Percentiles rank a stretch among this genome's conserved stretches.
phyloP scores from a whole-genome alignment of 2,113 vertebrate genomes.

The Lepus timidus region DNA sequence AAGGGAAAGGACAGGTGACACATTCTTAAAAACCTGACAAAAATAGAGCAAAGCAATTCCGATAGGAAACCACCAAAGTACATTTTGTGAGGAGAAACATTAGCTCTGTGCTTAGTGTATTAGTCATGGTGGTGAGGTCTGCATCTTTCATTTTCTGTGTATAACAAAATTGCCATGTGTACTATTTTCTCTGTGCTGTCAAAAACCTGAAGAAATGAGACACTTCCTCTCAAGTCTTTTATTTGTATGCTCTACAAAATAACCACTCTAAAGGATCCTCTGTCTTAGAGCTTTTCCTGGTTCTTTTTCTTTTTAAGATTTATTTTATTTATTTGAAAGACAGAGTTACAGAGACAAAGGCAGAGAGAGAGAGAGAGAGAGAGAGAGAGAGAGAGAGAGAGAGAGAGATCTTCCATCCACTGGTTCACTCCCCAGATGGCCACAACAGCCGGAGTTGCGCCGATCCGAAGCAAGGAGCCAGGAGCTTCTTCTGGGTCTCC shows the following conservation, averaged over 20 bases:
- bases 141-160: background rate
- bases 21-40: conserved; percentile 58
- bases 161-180: no score
- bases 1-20: conserved; percentile 68
- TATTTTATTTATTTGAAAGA: background rate
- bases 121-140: background rate
- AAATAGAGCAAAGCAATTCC: conserved; percentile 21
- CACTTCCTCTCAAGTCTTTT: background rate
- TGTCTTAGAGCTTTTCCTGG: background rate
- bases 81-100: background rate
- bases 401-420: no score
- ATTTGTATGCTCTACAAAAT: background rate
- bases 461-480: no score
- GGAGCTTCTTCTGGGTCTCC: no score
- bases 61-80: conserved; percentile 10
- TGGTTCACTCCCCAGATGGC: no score
- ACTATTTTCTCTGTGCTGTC: background rate
- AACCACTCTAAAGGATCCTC: background rate
- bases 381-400: no score
- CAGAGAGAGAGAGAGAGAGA: no score
- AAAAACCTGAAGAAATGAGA: conserved; percentile 20
- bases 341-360: no score
- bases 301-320: background rate
- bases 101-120: background rate
- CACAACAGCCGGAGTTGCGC: no score